Evolutionary conservation across 23 tunicate species (phyloP).

Genomic region (Halocynthia aurantium): DNA sequence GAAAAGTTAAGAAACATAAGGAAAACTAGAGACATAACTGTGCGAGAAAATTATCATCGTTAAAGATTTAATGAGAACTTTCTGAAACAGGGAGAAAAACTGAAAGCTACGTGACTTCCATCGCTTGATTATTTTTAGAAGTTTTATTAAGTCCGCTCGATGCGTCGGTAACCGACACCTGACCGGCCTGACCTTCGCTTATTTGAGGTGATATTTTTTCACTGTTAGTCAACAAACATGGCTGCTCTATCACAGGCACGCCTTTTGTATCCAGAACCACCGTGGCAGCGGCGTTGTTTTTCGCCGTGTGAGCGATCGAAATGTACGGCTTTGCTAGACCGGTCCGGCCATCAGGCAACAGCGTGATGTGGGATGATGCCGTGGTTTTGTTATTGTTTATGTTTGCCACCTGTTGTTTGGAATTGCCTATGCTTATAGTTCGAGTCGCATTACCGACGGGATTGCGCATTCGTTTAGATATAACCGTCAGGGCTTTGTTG

Average conservation of each 20-base stretch:
- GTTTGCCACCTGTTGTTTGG: neutral
- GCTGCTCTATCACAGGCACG: conserved; percentile 1
- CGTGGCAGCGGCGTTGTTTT: conserved; percentile 7
- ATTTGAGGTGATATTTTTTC: neutral
- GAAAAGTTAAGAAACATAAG: too few species aligned
- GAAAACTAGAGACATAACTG: too few species aligned
- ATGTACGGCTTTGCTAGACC: conserved; percentile 6
- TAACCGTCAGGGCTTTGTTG: conserved; percentile 16
- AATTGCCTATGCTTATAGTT: conserved; percentile 15
- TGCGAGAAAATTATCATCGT: too few species aligned
- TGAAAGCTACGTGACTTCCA: conserved; percentile 28
- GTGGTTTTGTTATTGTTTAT: neutral
- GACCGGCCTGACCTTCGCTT: neutral
- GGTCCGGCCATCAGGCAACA: conserved; percentile 9
- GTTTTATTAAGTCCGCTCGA: conserved; percentile 7
- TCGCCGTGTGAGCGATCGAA: neutral
- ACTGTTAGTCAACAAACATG: too few species aligned
- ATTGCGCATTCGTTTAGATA: conserved; percentile 11
- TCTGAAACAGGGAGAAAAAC: neutral
- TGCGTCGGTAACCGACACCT: neutral
- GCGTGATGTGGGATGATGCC: conserved; percentile 14
- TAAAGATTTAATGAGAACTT: too few species aligned
- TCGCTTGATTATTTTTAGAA: conserved; percentile 19
- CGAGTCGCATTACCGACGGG: conserved; percentile 6
- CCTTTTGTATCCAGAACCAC: conserved; percentile 3